phyloP scores from a whole-genome alignment of 2,888 invertebrate species.

The Xestobium rufovillosum region DNA sequence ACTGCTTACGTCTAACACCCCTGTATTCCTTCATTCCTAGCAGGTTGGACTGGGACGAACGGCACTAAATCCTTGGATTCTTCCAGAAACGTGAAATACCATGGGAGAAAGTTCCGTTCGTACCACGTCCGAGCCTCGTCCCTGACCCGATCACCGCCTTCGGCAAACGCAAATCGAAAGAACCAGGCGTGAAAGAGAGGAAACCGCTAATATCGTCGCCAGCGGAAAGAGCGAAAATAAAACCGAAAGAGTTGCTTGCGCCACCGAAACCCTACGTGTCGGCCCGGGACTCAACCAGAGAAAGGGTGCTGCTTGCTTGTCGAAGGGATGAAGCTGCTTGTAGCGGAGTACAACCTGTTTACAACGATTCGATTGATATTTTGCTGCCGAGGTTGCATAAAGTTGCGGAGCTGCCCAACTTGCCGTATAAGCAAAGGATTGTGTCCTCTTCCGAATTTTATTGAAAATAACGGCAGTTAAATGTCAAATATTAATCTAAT shows the following conservation, averaged over 20 bases:
- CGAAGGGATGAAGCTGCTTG: constrained; percentile 50
- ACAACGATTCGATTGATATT: constrained; percentile 55
- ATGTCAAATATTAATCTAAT: too few species aligned
- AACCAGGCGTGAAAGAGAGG: constrained; percentile 27
- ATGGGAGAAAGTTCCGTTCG: constrained; percentile 84
- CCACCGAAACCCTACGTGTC: constrained; percentile 63
- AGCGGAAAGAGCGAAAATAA: constrained; percentile 55
- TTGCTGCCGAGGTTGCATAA: constrained; percentile 55
- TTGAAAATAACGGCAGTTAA: too few species aligned
- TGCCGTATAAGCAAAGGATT: constrained; percentile 45
- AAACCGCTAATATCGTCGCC: constrained; percentile 46
- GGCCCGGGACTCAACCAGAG: constrained; percentile 58
- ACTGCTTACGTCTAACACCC: constrained; percentile 22
- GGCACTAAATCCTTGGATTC: constrained; percentile 31
- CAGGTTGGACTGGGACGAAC: constrained; percentile 34
- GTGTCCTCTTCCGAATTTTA: constrained; percentile 43
- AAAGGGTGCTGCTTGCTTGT: constrained; percentile 54
- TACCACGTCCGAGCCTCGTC: constrained; percentile 77
- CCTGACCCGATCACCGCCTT: constrained; percentile 80
- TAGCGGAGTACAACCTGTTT: constrained; percentile 24
- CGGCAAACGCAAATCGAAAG: constrained; percentile 53
- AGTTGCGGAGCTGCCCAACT: constrained; percentile 43
- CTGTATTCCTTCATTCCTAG: background rate
- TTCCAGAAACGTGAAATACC: constrained; percentile 73
- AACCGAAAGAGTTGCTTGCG: constrained; percentile 50